Evolutionary conservation across 2,888 invertebrate species (phyloP), one percentile per base, ranked within the genome.

Genomic region (Rhodophaea formosa): DNA sequence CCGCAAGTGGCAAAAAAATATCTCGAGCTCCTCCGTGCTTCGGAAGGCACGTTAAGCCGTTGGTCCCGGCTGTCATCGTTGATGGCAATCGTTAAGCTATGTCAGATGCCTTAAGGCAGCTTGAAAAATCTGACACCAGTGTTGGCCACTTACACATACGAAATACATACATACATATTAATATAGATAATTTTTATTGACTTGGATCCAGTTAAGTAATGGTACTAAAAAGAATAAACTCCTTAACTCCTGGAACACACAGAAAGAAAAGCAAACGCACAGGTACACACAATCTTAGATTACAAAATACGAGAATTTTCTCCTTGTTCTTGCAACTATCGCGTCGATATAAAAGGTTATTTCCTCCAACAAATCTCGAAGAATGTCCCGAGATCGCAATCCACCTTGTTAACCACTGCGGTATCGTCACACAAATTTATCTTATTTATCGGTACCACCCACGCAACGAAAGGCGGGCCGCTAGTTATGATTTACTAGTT

Each of bases 381-480:
- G 51, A 51, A 51, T 51, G 51, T 17, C 35, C 44, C 44, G 23
- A 44, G 54, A 55, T 55, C 32, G 45, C 45, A 17, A 55, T 55
- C 58, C 61, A 55, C 49, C 61, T 64, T 60, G 66, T 64, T 62
- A 65, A 61, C 60, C 58, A 57, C 68, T 68, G 62, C 68, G 58
- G 68, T 67, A 71, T 71, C 71, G 70, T 75, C 73, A 64, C 65
- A 64, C 66, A 67, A 70, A 49, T 51, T 35, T 75, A 76, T 79
- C 75, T 75, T 77, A 78, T 84, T 83, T 83, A 82, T 82, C 69
- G 71, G 66, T 16, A 17, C 51, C 32, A 32, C 51, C 51, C 51
- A 51, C 51, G 35, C 51, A 49, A 49, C 15, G 35, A 17, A 51
- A 51, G 51, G 51, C 32, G 51, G 23, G 39, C 7, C 47, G n/a